These are phyloP conservation scores for Antitype chi DNA, from an alignment of 2,888 invertebrate genomes.

Conservation along the genomic window DNA sequence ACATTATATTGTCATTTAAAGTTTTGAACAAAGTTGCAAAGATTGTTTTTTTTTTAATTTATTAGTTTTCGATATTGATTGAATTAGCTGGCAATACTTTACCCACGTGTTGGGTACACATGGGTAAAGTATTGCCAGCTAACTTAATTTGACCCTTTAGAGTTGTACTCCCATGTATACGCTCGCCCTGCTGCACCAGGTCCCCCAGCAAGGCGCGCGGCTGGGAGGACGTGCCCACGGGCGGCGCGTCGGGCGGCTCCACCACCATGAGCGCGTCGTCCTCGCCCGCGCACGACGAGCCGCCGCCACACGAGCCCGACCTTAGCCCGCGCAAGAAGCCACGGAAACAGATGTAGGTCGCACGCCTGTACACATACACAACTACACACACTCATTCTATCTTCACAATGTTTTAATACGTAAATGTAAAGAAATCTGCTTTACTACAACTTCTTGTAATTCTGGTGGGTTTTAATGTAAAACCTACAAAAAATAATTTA, in stretches of 20 bases:
- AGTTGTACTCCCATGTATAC: neutral
- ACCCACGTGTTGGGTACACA: no score
- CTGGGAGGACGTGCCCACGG: slow-evolving; percentile 60
- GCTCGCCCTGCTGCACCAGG: neutral
- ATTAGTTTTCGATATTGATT: no score
- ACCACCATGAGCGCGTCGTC: slow-evolving; percentile 97
- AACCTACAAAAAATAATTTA: no score
- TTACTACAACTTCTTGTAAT: no score
- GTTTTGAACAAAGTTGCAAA: no score
- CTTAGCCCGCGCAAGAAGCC: slow-evolving; percentile 96
- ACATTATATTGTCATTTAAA: no score
- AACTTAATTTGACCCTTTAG: no score
- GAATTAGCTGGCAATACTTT: no score
- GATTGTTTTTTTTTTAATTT: no score
- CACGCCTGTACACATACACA: neutral
- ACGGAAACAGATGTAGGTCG: slow-evolving; percentile 95
- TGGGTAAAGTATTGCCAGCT: no score
- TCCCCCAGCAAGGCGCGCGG: slow-evolving; percentile 88
- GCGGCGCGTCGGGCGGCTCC: slow-evolving; percentile 91
- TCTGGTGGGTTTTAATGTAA: no score
- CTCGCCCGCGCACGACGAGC: slow-evolving; percentile 93
- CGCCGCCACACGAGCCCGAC: slow-evolving; percentile 70
- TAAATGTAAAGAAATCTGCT: neutral
- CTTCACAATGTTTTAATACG: neutral
- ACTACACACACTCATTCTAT: neutral